These are phyloP conservation scores for Pristionchus arcanus DNA, from an alignment of 2,888 invertebrate species.

Conservation along the genomic window DNA sequence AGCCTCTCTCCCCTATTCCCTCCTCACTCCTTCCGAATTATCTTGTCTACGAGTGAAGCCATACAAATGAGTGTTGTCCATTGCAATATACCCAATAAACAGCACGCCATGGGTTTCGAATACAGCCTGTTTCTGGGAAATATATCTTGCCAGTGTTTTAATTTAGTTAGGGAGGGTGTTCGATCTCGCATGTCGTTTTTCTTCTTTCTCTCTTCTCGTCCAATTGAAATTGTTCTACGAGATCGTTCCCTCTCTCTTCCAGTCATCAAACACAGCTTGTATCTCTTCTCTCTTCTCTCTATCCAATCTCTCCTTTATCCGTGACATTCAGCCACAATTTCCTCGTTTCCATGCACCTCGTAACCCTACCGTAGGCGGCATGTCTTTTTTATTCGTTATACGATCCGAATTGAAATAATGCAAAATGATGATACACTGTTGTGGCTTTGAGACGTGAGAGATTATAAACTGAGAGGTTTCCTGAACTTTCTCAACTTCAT, in stretches of 20 bases:
- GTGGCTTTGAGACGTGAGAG: too few relatives aligned
- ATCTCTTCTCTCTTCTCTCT: conserved; percentile 11
- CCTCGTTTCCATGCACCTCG: neutral
- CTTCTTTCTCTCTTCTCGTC: neutral
- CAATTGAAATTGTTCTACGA: conserved; percentile 43
- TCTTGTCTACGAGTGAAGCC: neutral
- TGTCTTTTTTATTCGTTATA: neutral
- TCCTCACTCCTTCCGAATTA: neutral
- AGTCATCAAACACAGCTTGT: conserved; percentile 51
- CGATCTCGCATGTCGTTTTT: neutral
- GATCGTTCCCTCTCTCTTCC: conserved; percentile 32
- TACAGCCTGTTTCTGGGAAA: neutral
- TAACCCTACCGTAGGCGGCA: conserved; percentile 17
- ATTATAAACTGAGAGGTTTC: too few relatives aligned
- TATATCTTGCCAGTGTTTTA: neutral
- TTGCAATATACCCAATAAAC: neutral
- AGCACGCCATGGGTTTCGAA: neutral
- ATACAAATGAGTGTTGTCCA: neutral
- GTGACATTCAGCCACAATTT: neutral
- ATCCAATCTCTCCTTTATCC: conserved; percentile 28
- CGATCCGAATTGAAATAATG: neutral
- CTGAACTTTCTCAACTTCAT: too few relatives aligned
- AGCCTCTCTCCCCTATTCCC: neutral
- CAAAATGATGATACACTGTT: too few relatives aligned
- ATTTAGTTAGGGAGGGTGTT: neutral